These are phyloP conservation scores for Macaria notata DNA, from an alignment of 2,888 invertebrate species.

Conservation along the genomic window DNA sequence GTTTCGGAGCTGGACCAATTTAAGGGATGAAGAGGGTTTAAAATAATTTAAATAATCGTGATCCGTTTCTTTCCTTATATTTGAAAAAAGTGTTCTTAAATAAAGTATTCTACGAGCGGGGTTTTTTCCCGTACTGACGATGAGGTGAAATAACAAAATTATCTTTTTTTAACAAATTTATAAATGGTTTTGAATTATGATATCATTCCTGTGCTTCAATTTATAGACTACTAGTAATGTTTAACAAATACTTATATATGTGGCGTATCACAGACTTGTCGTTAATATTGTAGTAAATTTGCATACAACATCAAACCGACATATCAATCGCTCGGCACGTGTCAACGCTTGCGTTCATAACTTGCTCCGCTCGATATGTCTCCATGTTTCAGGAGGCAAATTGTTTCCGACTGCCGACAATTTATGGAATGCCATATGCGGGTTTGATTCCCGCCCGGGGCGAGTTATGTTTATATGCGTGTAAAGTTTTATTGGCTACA, in stretches of 20 bases:
- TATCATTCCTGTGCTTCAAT: too few species aligned
- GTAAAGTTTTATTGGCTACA: slow-evolving; percentile 10
- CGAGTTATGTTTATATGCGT: slow-evolving; percentile 30
- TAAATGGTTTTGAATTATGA: too few species aligned
- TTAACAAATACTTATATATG: too few species aligned
- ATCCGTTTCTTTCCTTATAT: not conserved
- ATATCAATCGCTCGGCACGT: too few species aligned
- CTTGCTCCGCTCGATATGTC: slow-evolving; percentile 42
- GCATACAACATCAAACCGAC: too few species aligned
- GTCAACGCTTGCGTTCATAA: slow-evolving; percentile 1
- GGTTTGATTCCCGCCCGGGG: slow-evolving; percentile 37
- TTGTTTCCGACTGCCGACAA: slow-evolving; percentile 67
- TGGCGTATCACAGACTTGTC: too few species aligned
- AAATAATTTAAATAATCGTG: not conserved
- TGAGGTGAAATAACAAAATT: not conserved
- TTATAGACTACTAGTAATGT: too few species aligned
- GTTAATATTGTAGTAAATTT: too few species aligned
- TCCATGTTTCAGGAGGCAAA: slow-evolving; percentile 64
- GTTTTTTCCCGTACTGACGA: not conserved
- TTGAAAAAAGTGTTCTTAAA: too few species aligned
- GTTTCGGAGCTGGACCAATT: slow-evolving; percentile 34
- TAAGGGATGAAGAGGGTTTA: slow-evolving; percentile 16
- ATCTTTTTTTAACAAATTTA: too few species aligned
- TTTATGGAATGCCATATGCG: slow-evolving; percentile 55
- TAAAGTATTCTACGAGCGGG: not conserved